These are phyloP conservation scores for Triplophysa tibetana DNA, from an alignment of 2,113 vertebrate species.

Conservation along the genomic window DNA sequence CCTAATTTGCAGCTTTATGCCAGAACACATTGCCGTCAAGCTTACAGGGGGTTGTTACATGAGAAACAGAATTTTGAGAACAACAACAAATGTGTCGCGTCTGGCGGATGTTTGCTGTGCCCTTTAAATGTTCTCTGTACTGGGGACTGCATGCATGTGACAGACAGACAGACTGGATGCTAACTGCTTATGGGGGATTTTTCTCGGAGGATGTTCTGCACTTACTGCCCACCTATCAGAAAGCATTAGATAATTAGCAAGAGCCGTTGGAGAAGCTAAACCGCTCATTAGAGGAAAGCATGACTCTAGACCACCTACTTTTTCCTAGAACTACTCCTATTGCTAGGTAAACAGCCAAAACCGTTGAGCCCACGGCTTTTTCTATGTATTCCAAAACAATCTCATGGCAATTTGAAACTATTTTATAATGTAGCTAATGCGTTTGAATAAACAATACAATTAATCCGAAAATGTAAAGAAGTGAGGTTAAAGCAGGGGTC, in stretches of 20 bases:
- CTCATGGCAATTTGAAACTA: neutral
- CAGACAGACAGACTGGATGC: constrained; percentile 13
- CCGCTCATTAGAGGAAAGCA: constrained; percentile 52
- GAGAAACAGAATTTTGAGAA: constrained; percentile 41
- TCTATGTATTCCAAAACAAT: neutral
- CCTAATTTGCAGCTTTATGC: constrained; percentile 61
- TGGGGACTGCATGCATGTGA: neutral
- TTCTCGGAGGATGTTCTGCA: neutral
- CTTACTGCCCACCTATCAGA: constrained; percentile 48
- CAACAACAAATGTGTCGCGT: constrained; percentile 21
- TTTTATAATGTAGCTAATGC: too few species aligned
- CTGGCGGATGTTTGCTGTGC: constrained; percentile 42
- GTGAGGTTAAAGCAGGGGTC: too few species aligned
- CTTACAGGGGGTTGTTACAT: constrained; percentile 43
- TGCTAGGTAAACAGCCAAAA: neutral
- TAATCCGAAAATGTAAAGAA: too few species aligned
- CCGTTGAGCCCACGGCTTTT: neutral
- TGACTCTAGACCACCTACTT: neutral
- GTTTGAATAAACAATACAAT: too few species aligned
- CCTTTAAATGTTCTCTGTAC: constrained; percentile 23
- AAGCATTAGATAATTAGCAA: constrained; percentile 56
- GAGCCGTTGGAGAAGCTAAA: constrained; percentile 50
- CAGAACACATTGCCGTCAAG: constrained; percentile 56
- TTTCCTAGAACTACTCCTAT: neutral
- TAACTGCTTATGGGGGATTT: neutral